Conservation (phyloP, 2,113 vertebrate genomes). For the Monarcha castaneiventris region DNA sequence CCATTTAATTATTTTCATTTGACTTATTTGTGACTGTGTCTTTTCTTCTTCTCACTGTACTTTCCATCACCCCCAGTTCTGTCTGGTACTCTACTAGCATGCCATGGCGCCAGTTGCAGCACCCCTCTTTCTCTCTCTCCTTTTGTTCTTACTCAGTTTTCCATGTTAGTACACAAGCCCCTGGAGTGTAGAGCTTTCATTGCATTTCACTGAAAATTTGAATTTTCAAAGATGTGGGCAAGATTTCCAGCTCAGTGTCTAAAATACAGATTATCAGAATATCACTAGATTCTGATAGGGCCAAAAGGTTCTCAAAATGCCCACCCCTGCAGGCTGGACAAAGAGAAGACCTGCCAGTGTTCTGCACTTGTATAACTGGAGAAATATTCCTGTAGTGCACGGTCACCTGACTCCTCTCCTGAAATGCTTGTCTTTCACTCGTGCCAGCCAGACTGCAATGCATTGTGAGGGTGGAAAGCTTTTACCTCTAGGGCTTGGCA, state of each 20-base stretch:
- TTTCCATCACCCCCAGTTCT: neutral
- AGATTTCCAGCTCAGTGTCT: neutral
- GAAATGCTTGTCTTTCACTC: neutral
- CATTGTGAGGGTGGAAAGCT: neutral
- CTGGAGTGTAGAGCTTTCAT: neutral
- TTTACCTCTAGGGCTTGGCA: neutral
- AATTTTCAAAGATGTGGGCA: neutral
- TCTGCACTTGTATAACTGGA: neutral
- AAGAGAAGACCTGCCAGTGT: neutral
- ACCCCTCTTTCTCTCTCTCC: neutral
- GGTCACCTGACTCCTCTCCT: neutral
- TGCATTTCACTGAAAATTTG: neutral
- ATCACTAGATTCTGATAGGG: neutral
- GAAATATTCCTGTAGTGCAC: neutral
- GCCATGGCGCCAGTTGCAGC: neutral
- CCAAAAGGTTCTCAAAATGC: neutral
- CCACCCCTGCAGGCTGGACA: neutral
- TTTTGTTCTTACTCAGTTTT: neutral
- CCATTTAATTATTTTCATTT: neutral
- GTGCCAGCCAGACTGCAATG: neutral
- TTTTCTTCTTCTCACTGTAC: neutral
- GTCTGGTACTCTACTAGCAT: neutral
- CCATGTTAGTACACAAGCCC: neutral
- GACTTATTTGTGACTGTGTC: neutral
- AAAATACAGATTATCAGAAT: neutral